Conservation (phyloP, 2,888 invertebrate genomes). For the Galerucella pusilla region DNA sequence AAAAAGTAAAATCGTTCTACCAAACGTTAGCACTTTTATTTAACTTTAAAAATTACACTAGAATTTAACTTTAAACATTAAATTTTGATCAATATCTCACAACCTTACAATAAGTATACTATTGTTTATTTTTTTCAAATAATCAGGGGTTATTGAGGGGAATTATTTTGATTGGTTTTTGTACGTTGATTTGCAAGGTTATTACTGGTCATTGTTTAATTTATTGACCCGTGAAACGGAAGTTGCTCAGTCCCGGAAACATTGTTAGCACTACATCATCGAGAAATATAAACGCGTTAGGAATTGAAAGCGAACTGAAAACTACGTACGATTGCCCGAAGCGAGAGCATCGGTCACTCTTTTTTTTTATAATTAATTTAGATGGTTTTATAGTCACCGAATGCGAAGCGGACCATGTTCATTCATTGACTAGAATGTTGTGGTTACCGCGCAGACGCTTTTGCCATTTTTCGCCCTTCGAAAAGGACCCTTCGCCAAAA, state of each 20-base stretch:
- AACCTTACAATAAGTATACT: not conserved
- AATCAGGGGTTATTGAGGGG: not conserved
- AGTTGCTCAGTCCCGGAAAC: constrained; percentile 16
- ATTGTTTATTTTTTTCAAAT: not conserved
- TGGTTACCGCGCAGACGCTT: constrained; percentile 35
- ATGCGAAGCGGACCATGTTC: constrained; percentile 39
- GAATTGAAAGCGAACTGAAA: constrained; percentile 13
- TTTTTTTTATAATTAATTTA: constrained; percentile 31
- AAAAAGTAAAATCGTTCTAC: constrained; percentile 25
- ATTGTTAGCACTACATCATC: not conserved
- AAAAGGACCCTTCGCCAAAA: constrained; percentile 30
- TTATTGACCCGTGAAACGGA: constrained; percentile 39
- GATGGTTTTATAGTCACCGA: constrained; percentile 31
- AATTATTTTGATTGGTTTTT: constrained; percentile 14
- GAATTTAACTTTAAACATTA: not conserved
- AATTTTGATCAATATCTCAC: constrained; percentile 16
- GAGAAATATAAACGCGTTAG: constrained; percentile 9
- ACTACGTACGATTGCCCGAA: not conserved
- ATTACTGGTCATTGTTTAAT: constrained; percentile 33
- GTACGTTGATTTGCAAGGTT: constrained; percentile 3
- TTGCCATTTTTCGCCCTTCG: constrained; percentile 33
- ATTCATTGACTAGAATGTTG: constrained; percentile 40
- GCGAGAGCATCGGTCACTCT: constrained; percentile 26
- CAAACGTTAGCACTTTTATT: constrained; percentile 4
- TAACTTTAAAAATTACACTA: constrained; percentile 15